Base-by-base conservation (phyloP, 1,140 invertebrate genomes). In the Caerostris darwini region DNA sequence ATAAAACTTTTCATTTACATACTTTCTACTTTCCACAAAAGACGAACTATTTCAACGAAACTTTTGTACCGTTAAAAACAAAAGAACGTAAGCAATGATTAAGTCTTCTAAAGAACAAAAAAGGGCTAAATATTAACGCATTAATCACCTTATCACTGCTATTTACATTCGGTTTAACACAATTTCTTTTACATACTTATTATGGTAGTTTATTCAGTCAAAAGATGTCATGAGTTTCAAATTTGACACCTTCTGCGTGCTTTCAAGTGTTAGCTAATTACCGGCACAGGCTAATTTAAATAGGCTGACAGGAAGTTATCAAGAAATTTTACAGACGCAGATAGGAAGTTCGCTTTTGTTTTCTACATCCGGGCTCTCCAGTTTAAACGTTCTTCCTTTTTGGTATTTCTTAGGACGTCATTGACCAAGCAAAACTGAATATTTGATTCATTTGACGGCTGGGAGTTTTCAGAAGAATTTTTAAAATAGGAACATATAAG, bases 211-310 rank as follows among this genome's bases (percentile, higher is more conserved):
- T 82, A 17, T 71, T 91, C 71, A 91, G 90, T 91, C 90, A 91
- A 90, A 90, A 90, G 17, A 77, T 90, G 88, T 90, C 88, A 90
- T 12, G 50, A 14, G 87, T 89, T 64, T 57, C 87, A 89, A 54
- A 82, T 53, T 61, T 91, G 69, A 91, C 90, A 91, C 54, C 34
- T 56, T 85, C 82, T 54, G 90, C 90, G 90, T 91, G 90, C 57
- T 82, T 82, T 91, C n/a, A 82, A 82, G 19, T 61, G 56, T 61
- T 81, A 91, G 90, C 58, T 91, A 91, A 91, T 82, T 91, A 91
- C 90, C 90, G 90, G 69, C 54, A 53, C 17, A 10, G 54, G 57
- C 17, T 91, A 81, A 82, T 82, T 91, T 91, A 82, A 61, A 91
- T n/a, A 34, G 59, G 64, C 14, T 69, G 61, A 57, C 61, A 77